Evolutionary conservation across 2,113 vertebrate genomes (phyloP).

Genomic region (Oreotrochilus melanogaster): DNA sequence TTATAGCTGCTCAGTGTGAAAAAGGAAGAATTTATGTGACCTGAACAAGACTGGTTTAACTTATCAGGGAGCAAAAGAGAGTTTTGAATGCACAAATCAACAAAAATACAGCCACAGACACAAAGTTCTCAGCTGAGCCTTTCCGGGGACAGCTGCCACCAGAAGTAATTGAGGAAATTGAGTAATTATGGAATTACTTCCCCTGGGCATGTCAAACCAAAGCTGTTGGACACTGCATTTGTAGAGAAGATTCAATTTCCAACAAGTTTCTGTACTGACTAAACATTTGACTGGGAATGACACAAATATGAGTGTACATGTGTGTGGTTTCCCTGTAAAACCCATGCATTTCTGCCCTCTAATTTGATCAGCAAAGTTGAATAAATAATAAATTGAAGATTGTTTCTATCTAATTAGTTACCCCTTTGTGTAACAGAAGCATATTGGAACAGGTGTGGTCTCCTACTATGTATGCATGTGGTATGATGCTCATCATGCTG

Average conservation of each 20-base stretch:
- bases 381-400: constrained; percentile 10
- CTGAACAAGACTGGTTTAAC: neutral
- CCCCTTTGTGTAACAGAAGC: neutral
- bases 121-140: neutral
- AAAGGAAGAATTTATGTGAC: neutral
- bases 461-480: neutral
- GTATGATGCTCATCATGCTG: neutral
- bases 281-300: rapidly evolving
- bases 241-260: neutral
- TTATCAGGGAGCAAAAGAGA: neutral
- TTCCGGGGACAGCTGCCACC: neutral
- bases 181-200: neutral
- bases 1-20: neutral
- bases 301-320: neutral
- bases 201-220: neutral
- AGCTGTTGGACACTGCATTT: neutral
- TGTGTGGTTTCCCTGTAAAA: neutral
- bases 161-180: neutral
- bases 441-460: neutral
- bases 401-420: neutral
- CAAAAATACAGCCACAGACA: neutral
- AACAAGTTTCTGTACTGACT: neutral
- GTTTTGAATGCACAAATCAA: neutral
- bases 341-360: neutral
- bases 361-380: neutral